A percentile compares a stretch with the other conserved stretches of the same genome.
Conservation (phyloP, 2,888 invertebrate species). For the Pandemis cinnamomeana region DNA sequence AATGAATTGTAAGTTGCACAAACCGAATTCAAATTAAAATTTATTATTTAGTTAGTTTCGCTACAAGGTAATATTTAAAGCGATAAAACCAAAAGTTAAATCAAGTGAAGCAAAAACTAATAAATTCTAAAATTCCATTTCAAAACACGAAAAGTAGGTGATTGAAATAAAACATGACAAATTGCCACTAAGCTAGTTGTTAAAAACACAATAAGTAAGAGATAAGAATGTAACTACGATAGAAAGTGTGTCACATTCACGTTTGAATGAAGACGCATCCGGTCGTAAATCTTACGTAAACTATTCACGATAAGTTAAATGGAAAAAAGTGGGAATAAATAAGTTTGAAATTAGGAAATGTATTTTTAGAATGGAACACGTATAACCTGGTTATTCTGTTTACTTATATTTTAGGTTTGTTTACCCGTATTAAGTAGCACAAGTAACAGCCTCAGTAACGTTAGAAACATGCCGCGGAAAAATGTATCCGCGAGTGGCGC, state of each 20-base stretch:
- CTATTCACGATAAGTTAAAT: slow-evolving; percentile 70
- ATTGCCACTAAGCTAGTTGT: slow-evolving; percentile 65
- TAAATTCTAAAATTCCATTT: slow-evolving; percentile 20
- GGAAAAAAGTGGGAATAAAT: slow-evolving; percentile 55
- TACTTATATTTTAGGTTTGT: not conserved
- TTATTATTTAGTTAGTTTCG: not conserved
- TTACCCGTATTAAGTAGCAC: not conserved
- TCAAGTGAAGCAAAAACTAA: slow-evolving; percentile 9
- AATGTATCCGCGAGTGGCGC: slow-evolving; percentile 48
- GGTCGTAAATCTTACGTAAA: slow-evolving; percentile 79
- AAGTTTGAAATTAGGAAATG: slow-evolving; percentile 57
- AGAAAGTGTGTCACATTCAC: slow-evolving; percentile 81
- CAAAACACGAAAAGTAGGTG: slow-evolving; percentile 55
- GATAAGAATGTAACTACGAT: slow-evolving; percentile 69
- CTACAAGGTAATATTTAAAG: not conserved
- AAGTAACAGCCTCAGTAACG: not conserved
- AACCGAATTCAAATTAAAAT: not conserved
- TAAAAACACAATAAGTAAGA: slow-evolving; percentile 69
- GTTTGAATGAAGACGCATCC: slow-evolving; percentile 79
- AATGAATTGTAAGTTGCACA: not conserved
- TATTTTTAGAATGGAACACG: slow-evolving; percentile 45
- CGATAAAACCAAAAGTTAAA: not conserved
- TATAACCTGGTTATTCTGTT: not conserved
- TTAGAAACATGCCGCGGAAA: slow-evolving; percentile 23
- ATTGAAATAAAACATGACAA: slow-evolving; percentile 66